Conservation (phyloP, 1,140 invertebrate species). For the Leptonema lineaticorne region DNA sequence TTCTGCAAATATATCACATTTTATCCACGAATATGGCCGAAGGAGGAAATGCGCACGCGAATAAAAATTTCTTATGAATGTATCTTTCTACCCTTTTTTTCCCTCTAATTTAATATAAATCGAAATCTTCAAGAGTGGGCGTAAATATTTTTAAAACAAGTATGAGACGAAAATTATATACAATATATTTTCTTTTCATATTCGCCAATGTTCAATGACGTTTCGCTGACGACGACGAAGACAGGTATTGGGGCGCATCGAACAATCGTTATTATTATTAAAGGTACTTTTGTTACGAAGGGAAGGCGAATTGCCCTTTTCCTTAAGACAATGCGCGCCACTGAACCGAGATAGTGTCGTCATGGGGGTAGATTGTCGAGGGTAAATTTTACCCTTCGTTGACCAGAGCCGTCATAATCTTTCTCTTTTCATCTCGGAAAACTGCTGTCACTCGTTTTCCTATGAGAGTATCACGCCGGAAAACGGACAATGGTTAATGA, state of each 20-base stretch:
- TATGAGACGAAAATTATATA: background rate
- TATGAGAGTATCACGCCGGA: too few relatives aligned
- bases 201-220: background rate
- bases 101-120: too few relatives aligned
- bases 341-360: background rate
- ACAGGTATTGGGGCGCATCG: background rate
- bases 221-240: too few relatives aligned
- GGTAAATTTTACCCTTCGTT: background rate
- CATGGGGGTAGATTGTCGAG: background rate
- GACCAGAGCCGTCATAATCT: background rate
- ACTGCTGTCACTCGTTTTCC: too few relatives aligned
- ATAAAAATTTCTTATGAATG: background rate
- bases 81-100: too few relatives aligned
- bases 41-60: too few relatives aligned
- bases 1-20: background rate
- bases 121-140: too few relatives aligned
- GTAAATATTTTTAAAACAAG: background rate
- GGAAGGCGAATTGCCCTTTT: background rate
- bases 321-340: background rate
- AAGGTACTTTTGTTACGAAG: too few relatives aligned
- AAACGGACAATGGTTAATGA: too few relatives aligned
- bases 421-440: too few relatives aligned
- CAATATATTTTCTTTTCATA: background rate
- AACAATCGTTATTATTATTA: background rate
- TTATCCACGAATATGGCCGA: too few relatives aligned